Evolutionary conservation across 1,140 invertebrate genomes (phyloP).

Genomic region (Trichonephila clavata): DNA sequence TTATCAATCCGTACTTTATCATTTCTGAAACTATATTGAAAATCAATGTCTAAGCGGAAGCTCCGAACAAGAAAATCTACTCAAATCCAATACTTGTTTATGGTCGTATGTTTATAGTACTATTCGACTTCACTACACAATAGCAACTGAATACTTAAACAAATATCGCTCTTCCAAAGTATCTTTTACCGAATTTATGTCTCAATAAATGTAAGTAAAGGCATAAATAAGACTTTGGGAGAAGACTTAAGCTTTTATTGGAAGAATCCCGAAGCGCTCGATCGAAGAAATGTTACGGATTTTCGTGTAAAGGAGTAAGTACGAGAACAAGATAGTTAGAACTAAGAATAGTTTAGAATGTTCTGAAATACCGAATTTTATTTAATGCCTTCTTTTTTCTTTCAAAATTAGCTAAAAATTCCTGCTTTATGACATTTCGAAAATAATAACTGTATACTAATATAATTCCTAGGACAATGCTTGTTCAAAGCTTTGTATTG

Average conservation of each 20-base stretch:
- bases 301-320: not conserved
- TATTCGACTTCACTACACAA: not conserved
- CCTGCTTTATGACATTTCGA: not conserved
- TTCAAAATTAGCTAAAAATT: not conserved
- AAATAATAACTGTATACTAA: not conserved
- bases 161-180: not conserved
- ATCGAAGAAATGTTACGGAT: not conserved
- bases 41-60: not conserved
- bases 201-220: constrained; percentile 26
- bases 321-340: not conserved
- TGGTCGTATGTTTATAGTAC: constrained; percentile 3
- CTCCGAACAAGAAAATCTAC: not conserved
- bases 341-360: not conserved
- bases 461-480: no score
- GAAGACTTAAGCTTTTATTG: not conserved
- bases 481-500: no score
- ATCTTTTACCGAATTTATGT: constrained; percentile 31
- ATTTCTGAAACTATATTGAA: not conserved
- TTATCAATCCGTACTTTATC: not conserved
- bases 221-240: constrained; percentile 7
- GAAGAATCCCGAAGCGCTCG: not conserved
- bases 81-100: not conserved
- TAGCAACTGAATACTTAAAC: not conserved
- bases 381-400: not conserved
- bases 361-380: not conserved